A percentile compares a stretch with the other conserved stretches of the same genome.
Conservation (phyloP, 2,888 invertebrate species). For the Oscheius sp. region DNA sequence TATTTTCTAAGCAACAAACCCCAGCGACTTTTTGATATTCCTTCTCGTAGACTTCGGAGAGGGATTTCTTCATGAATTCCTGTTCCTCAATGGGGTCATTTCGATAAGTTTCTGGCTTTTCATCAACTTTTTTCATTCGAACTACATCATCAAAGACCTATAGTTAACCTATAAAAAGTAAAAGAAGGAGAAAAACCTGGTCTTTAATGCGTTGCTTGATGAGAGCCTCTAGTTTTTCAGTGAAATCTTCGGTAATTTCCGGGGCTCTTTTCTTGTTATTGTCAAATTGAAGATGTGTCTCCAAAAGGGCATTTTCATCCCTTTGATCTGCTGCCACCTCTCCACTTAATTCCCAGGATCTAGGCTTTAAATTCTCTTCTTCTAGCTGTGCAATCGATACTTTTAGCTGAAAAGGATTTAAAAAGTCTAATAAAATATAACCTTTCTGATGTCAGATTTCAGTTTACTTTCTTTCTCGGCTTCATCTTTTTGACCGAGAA, state of each 20-base stretch:
- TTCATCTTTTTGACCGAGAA: conserved; percentile 36
- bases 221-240: conserved; percentile 85
- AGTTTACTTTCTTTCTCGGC: conserved; percentile 19
- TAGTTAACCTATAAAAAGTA: conserved; percentile 25
- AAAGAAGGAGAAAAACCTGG: conserved; percentile 65
- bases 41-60: conserved; percentile 90
- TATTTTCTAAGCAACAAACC: too few relatives aligned
- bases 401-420: conserved; percentile 62
- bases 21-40: conserved; percentile 74
- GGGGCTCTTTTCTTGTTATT: conserved; percentile 76
- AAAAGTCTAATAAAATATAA: too few relatives aligned
- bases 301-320: conserved; percentile 89
- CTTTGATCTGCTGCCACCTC: conserved; percentile 83
- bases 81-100: conserved; percentile 88
- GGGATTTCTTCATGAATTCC: conserved; percentile 89
- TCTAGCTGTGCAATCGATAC: conserved; percentile 72
- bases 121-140: conserved; percentile 82
- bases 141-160: conserved; percentile 92
- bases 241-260: conserved; percentile 89
- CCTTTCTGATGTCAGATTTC: conserved; percentile 17
- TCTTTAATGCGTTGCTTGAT: conserved; percentile 91
- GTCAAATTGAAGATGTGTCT: conserved; percentile 80
- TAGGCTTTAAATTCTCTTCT: conserved; percentile 78
- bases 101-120: conserved; percentile 84
- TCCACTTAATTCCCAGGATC: conserved; percentile 92